Evolutionary conservation across 2,113 vertebrate genomes (phyloP).

Genomic region (Ia io): DNA sequence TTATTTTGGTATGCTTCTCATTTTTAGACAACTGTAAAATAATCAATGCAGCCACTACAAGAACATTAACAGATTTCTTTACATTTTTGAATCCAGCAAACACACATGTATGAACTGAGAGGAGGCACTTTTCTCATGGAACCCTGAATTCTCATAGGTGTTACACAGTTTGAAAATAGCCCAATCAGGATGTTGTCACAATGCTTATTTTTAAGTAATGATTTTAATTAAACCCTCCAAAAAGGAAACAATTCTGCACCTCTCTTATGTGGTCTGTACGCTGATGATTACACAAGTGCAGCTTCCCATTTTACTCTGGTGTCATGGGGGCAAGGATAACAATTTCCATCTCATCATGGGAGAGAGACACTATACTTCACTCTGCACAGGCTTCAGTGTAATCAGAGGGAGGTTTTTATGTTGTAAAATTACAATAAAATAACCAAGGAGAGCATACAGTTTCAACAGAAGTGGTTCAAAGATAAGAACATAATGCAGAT

Average conservation of each 20-base stretch:
- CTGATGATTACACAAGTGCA: constrained; percentile 46
- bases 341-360: constrained; percentile 60
- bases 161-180: constrained; percentile 56
- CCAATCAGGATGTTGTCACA: constrained; percentile 49
- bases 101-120: neutral
- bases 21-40: constrained; percentile 52
- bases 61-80: neutral
- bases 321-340: constrained; percentile 48
- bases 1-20: constrained; percentile 37
- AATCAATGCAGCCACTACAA: neutral
- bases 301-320: constrained; percentile 50
- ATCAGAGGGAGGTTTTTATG: constrained; percentile 7
- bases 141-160: constrained; percentile 70
- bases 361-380: constrained; percentile 29
- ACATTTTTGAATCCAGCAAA: constrained; percentile 56
- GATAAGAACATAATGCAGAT: neutral
- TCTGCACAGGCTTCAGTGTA: neutral
- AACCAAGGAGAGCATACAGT: neutral
- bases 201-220: constrained; percentile 71
- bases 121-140: neutral
- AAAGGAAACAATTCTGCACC: constrained; percentile 38
- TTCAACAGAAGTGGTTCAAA: constrained; percentile 27
- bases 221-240: constrained; percentile 70
- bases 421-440: constrained; percentile 38
- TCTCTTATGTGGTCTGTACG: constrained; percentile 24